Base-by-base conservation (phyloP, 2,113 vertebrate genomes). In the Platysternon megacephalum region DNA sequence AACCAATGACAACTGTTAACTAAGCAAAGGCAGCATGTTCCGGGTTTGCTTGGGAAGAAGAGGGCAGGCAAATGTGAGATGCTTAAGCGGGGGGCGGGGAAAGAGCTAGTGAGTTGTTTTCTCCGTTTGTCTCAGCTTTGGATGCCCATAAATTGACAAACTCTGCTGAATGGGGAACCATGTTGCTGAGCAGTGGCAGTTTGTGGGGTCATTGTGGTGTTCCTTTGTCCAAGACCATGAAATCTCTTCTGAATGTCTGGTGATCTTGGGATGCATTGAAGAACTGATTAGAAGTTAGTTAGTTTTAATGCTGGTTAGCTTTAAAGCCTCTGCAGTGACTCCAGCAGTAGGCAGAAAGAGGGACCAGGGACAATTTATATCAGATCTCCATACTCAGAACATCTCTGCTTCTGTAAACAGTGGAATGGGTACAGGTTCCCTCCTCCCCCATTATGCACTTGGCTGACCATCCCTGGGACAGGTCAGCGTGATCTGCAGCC, bases 361-460 rank as follows among this genome's bases (percentile, higher is more conserved):
- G 56, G 89, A 78, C 3, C 5, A 1, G 48, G 68, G 4, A 2
- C 16, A 16, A 32, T 87, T 85, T 85, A 49, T 29, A 5, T 28
- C 65, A 84, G 22, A 49, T 19, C 14, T 14, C 42, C 35, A 1
- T 5, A 76, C 49, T 1, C n/a, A 72, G 80, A 90, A 11, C 9
- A 0, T 1, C 79, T 0, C 0, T 83, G 44, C 13, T 82, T 22
- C 24, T 44, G 32, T 8, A 56, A 80, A 4, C 10, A 0, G 1
- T 49, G 32, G 11, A 28, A 65, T 49, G 42, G 7, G 35, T 86
- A 17, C 0, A 0, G 24, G 32, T 46, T 46, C 35, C 58, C 35
- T 82, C 17, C 78, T 84, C 32, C 46, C 46, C 46, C 52, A 21
- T 84, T 12, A 49, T 28, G 8, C 9, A 29, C 39, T 19, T 29